Percentiles rank a stretch among this genome's conserved stretches.
Conservation (phyloP, 2,888 invertebrate species). For the Carcina quercana region DNA sequence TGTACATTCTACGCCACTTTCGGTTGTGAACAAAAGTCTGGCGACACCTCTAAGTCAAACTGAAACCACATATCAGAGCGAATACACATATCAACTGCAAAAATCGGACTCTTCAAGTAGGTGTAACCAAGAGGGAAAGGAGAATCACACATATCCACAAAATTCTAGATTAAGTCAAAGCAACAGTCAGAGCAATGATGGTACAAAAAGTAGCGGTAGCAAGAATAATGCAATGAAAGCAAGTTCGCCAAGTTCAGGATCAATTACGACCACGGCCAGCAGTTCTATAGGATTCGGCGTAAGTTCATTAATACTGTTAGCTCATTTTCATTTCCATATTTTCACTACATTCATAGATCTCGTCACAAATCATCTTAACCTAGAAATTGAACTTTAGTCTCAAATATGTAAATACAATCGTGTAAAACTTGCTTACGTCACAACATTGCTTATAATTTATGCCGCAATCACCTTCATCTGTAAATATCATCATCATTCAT, state of each 20-base stretch:
- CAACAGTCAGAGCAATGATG: slow-evolving; percentile 52
- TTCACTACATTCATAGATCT: background rate
- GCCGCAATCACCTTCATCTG: too few relatives aligned
- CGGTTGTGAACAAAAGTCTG: slow-evolving; percentile 77
- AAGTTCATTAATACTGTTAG: slow-evolving; percentile 24
- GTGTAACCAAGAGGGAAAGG: slow-evolving; percentile 71
- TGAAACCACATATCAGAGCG: slow-evolving; percentile 69
- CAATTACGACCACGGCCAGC: slow-evolving; percentile 49
- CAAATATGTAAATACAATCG: background rate
- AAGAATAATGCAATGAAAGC: slow-evolving; percentile 45
- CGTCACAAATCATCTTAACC: background rate
- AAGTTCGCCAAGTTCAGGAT: slow-evolving; percentile 55
- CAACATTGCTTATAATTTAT: slow-evolving; percentile 22
- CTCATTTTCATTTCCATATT: background rate
- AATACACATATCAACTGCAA: slow-evolving; percentile 69
- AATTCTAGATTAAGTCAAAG: slow-evolving; percentile 63
- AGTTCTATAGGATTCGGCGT: slow-evolving; percentile 68
- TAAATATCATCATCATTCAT: slow-evolving; percentile 64
- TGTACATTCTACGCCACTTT: slow-evolving; percentile 68
- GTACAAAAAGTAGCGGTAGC: slow-evolving; percentile 38
- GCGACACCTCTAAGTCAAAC: slow-evolving; percentile 78
- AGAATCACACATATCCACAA: slow-evolving; percentile 71
- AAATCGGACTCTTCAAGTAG: slow-evolving; percentile 68
- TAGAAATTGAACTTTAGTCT: background rate
- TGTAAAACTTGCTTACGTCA: background rate